These are phyloP conservation scores for Eumerus sabulonum DNA, from an alignment of 2,888 invertebrate genomes.

Conservation along the genomic window DNA sequence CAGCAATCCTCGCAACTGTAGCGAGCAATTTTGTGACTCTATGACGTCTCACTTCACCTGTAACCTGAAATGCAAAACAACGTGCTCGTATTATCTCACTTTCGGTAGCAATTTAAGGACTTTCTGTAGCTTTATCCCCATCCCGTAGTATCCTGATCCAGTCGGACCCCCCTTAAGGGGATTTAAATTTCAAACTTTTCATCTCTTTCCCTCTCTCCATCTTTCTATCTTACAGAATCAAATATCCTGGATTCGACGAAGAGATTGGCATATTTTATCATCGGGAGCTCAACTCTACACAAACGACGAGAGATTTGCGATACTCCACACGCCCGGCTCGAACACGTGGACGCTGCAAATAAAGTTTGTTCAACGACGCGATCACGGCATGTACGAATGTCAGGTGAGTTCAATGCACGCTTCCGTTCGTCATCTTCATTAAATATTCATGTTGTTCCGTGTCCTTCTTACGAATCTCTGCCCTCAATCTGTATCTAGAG, in stretches of 20 bases:
- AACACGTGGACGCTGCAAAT: conserved; percentile 97
- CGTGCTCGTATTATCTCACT: conserved; percentile 21
- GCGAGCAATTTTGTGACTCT: too few relatives aligned
- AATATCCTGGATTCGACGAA: conserved; percentile 94
- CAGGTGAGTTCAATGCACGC: conserved; percentile 83
- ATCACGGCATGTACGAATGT: conserved; percentile 96
- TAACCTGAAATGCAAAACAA: conserved; percentile 1
- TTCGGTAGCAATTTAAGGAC: conserved; percentile 16
- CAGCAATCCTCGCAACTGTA: too few relatives aligned
- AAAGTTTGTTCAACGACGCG: conserved; percentile 94
- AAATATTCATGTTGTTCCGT: conserved; percentile 60
- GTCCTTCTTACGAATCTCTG: conserved; percentile 4
- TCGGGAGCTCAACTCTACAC: conserved; percentile 94
- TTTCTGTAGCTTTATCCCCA: conserved; percentile 9
- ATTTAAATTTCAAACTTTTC: conserved; percentile 40
- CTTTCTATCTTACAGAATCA: conserved; percentile 80
- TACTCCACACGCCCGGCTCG: conserved; percentile 91
- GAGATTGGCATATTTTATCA: conserved; percentile 96
- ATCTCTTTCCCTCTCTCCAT: conserved; percentile 48
- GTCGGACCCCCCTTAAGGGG: background rate
- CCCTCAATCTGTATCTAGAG: background rate
- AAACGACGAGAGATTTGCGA: conserved; percentile 91
- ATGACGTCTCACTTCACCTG: too few relatives aligned
- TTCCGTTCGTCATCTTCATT: conserved; percentile 32
- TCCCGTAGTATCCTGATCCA: background rate